Evolutionary conservation across 1,140 invertebrate genomes (phyloP), one percentile per base, ranked within the genome.

Genomic region (Bombus sylvicola): DNA sequence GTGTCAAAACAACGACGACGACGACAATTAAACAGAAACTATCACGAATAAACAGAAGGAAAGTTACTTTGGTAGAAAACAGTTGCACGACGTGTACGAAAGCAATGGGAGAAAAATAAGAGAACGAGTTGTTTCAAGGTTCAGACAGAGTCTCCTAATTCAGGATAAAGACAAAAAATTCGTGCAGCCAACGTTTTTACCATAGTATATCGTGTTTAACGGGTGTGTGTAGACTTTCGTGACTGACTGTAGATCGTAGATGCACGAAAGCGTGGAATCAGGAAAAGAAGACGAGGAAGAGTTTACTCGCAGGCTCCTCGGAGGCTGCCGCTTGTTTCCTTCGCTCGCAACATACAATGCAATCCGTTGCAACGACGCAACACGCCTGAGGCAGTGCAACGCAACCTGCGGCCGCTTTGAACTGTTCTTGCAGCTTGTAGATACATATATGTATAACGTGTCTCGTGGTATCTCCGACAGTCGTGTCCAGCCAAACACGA

Each of bases 391-490:
- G 64, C 85, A 68, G 47, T 83, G 81, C 85, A 78, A 77, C 74
- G 73, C 84, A 57, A 82, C 57, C 72, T 62, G 83, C 87, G 88
- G 88, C 72, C 9, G 66, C 87, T 89, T 89, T 89, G 80, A 89
- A 73, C 84, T n/a, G 75, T 47, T 47, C 43, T 39, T 22, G 73
- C 64, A 87, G 73, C 83, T 79, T 74, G 88, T 91, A 90, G 34
- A n/a, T 62, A 62, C 28, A 62, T 62, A 62, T 62, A 62, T 62
- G 18, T 68, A 68, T 12, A 68, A 9, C 37, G 18, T 68, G 34
- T 88, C 91, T 91, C 86, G 85, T 77, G 85, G 87, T 91, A 91
- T 91, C 83, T 92, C 85, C 18, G 47, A 53, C 47, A 87, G 10
- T 18, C 62, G n/a, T 15, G 62, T 64, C 28, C 62, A n/a, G 6